These are phyloP conservation scores for Tipula lateralis DNA, from an alignment of 2,888 invertebrate species.

Conservation along the genomic window DNA sequence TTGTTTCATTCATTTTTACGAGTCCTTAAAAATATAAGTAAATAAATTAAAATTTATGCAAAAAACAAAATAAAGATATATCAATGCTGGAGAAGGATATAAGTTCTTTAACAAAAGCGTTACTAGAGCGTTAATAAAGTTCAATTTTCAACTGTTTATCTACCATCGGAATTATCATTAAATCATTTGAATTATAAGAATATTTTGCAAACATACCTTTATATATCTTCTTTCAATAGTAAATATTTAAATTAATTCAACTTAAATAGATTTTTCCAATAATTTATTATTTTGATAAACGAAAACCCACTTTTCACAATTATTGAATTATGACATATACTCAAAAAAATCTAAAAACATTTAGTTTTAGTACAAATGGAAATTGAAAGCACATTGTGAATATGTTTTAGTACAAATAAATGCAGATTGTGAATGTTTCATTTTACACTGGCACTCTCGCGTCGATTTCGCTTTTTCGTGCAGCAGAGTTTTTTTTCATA, in stretches of 20 bases:
- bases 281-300: background rate
- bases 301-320: conserved; percentile 2
- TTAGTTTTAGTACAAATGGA: background rate
- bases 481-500: too few species aligned
- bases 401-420: background rate
- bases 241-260: background rate
- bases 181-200: background rate
- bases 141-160: background rate
- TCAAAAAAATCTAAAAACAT: background rate
- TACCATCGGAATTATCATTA: background rate
- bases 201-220: background rate
- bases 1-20: background rate
- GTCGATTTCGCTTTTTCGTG: too few species aligned
- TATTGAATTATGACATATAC: background rate
- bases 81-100: background rate
- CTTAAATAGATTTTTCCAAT: background rate
- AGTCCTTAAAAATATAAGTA: background rate
- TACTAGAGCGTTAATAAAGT: background rate
- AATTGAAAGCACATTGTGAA: background rate
- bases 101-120: background rate
- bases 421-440: too few species aligned
- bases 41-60: background rate
- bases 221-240: background rate
- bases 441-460: too few species aligned
- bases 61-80: background rate